Conservation (phyloP, 1,140 invertebrate genomes). For the Papilio helenus region DNA sequence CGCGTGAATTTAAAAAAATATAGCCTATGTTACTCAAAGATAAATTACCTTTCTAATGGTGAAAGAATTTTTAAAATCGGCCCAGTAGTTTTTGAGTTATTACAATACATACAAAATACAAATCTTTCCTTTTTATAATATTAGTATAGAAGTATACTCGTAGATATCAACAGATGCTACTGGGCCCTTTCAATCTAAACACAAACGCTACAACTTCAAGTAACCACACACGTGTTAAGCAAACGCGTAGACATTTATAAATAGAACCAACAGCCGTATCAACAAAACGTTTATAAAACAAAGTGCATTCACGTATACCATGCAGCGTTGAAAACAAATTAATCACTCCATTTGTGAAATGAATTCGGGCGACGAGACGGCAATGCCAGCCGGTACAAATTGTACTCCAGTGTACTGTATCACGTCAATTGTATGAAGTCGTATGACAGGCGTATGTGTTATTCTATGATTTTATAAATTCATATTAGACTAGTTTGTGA, state of each 20-base stretch:
- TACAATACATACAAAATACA: too few relatives aligned
- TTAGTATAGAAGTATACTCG: too few relatives aligned
- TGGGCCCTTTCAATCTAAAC: neutral
- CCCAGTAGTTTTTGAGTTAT: too few relatives aligned
- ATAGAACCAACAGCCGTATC: neutral
- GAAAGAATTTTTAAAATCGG: too few relatives aligned
- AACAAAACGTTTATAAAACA: conserved; percentile 22
- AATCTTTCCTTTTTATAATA: too few relatives aligned
- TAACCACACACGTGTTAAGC: neutral
- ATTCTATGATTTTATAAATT: too few relatives aligned
- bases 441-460: too few relatives aligned
- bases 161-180: neutral
- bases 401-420: neutral
- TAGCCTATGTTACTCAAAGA: too few relatives aligned
- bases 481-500: too few relatives aligned
- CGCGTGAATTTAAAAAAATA: too few relatives aligned
- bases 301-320: neutral
- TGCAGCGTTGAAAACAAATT: conserved; percentile 21
- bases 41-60: too few relatives aligned
- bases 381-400: neutral
- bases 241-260: neutral
- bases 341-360: conserved; percentile 35
- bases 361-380: conserved; percentile 6
- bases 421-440: too few relatives aligned
- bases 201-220: neutral